Conservation (phyloP, 2,888 invertebrate species). For the Stenurella melanura region DNA sequence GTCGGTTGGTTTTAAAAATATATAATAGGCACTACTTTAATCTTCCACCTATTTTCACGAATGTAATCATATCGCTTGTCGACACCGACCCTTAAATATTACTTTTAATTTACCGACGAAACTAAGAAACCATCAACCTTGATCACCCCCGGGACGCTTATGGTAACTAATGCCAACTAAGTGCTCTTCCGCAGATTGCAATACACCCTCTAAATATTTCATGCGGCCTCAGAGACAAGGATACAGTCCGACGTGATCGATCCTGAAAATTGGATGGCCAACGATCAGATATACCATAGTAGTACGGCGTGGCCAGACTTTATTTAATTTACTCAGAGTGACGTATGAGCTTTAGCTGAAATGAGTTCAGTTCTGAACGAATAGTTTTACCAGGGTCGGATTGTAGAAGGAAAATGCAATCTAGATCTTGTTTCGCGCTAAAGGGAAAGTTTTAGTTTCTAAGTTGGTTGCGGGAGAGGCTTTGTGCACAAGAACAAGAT, state of each 20-base stretch:
- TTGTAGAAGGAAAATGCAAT: not conserved
- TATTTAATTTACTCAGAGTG: slow-evolving; percentile 71
- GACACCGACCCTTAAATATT: not conserved
- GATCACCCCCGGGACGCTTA: slow-evolving; percentile 51
- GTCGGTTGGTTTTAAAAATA: too few species aligned
- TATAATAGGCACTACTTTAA: too few species aligned
- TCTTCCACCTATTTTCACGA: too few species aligned
- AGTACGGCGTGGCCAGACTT: slow-evolving; percentile 64
- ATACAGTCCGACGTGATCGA: slow-evolving; percentile 67
- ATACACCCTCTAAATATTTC: slow-evolving; percentile 72
- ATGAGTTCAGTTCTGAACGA: slow-evolving; percentile 68
- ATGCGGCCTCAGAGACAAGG: slow-evolving; percentile 63
- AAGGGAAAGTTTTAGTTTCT: not conserved
- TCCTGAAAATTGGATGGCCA: slow-evolving; percentile 69
- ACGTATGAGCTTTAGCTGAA: slow-evolving; percentile 70
- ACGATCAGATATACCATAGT: slow-evolving; percentile 67
- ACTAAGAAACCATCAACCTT: slow-evolving; percentile 38
- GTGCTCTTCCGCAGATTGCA: slow-evolving; percentile 72
- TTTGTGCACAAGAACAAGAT: not conserved
- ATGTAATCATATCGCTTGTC: too few species aligned
- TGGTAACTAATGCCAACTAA: slow-evolving; percentile 71
- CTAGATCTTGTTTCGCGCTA: not conserved
- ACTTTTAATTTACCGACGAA: not conserved
- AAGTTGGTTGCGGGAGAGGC: not conserved
- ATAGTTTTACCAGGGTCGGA: slow-evolving; percentile 52